Conservation (phyloP, 2,888 invertebrate genomes). For the Theretra japonica region DNA sequence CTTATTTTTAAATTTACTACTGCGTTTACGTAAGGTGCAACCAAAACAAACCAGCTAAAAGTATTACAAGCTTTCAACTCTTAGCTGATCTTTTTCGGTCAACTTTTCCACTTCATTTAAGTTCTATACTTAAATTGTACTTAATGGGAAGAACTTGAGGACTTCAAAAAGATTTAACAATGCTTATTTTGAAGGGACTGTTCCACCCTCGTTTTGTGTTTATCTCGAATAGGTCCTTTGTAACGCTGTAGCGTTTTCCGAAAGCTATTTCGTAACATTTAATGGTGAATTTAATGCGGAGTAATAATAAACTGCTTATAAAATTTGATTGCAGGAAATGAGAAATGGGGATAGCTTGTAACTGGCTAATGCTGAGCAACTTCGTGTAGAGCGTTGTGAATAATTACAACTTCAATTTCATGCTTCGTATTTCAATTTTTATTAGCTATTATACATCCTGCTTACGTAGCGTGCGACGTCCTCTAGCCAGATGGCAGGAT, state of each 20-base stretch:
- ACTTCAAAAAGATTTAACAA: constrained; percentile 83
- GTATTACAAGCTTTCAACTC: constrained; percentile 43
- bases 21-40: constrained; percentile 17
- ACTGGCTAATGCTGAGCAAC: constrained; percentile 19
- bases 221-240: constrained; percentile 65
- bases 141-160: constrained; percentile 78
- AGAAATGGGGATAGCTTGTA: constrained; percentile 33
- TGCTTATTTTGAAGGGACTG: constrained; percentile 78
- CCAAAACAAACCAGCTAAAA: constrained; percentile 34
- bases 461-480: too few species aligned
- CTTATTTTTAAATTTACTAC: constrained; percentile 12
- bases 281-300: constrained; percentile 43
- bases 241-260: constrained; percentile 51
- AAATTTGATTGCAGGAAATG: constrained; percentile 42
- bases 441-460: not conserved
- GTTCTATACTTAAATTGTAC: constrained; percentile 81
- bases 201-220: constrained; percentile 64
- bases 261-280: constrained; percentile 50
- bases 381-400: constrained; percentile 13
- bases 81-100: constrained; percentile 69
- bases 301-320: constrained; percentile 40
- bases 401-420: constrained; percentile 25
- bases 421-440: not conserved
- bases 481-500: too few species aligned
- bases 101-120: constrained; percentile 84